Evolutionary conservation across 2,797 vertebrate species (phyloP).

Genomic region (Pangasius macronema): DNA sequence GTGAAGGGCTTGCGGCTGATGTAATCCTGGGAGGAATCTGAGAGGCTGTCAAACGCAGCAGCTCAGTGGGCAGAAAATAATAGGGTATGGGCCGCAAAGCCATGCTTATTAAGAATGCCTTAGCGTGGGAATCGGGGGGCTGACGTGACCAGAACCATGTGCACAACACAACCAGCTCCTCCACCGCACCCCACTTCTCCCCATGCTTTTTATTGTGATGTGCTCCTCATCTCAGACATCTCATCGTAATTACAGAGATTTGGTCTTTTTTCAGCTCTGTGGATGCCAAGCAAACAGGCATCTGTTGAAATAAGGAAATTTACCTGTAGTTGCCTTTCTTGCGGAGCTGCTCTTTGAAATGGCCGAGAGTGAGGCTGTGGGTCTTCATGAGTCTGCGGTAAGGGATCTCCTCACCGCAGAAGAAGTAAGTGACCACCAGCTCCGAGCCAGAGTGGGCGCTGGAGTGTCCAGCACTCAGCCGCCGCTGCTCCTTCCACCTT

Average conservation of each 20-base stretch:
- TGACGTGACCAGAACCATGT: conserved; percentile 66
- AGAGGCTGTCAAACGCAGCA: conserved; percentile 72
- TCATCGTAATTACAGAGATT: conserved; percentile 12
- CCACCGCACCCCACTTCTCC: background rate
- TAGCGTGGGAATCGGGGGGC: conserved; percentile 80
- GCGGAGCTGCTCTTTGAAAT: conserved; percentile 97
- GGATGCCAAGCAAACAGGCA: background rate
- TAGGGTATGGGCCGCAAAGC: conserved; percentile 88
- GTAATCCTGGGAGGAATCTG: conserved; percentile 83
- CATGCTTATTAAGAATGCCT: conserved; percentile 87
- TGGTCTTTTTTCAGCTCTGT: background rate
- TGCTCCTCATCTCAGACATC: background rate
- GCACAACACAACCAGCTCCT: conserved; percentile 27
- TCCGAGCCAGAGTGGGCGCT: conserved; percentile 68
- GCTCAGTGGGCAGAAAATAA: conserved; percentile 85
- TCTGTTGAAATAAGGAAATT: conserved; percentile 14
- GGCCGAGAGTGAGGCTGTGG: conserved; percentile 91
- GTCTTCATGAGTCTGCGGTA: conserved; percentile 92
- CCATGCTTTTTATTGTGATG: background rate
- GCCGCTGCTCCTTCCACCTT: conserved; percentile 80
- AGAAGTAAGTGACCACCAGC: conserved; percentile 94
- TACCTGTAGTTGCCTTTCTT: conserved; percentile 98
- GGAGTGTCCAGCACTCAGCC: conserved; percentile 61
- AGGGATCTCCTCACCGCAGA: conserved; percentile 96
- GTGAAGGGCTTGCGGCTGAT: conserved; percentile 68